Evolutionary conservation across 2,113 vertebrate genomes (phyloP), one percentile per base, ranked within the genome.

Genomic region (Ailurus styani): DNA sequence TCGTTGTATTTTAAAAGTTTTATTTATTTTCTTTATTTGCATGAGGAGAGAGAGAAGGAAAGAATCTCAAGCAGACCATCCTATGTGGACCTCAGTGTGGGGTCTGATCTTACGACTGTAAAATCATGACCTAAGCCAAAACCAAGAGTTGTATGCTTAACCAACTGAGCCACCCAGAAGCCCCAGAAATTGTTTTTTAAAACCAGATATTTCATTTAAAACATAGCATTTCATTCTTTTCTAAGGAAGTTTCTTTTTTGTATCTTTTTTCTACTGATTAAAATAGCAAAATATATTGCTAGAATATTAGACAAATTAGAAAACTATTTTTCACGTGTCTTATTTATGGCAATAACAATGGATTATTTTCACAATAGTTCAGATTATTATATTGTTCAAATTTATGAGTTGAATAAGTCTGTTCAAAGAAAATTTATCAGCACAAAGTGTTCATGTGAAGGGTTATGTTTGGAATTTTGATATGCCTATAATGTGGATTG

Each of bases 331-430:
- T 82, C 34, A 29, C n/a, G 25, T 68, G 7, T 47, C 4, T 94
- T 93, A 5, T 89, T 93, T 68, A 47, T 23, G 12, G 1, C 11
- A 79, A 45, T 57, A 72, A 57, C 11, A 79, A 55, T 60, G n/a
- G 86, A 78, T 90, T 84, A 27, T 91, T 87, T 95, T 78, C 37
- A 92, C 14, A 87, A 68, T 83, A 70, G 20, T 83, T 82, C 31
- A 96, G 25, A 96, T 97, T 66, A 88, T 62, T 37, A 55, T 5
- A 62, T 20, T 75, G 17, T 90, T 93, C 21, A 96, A 79, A 92
- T 91, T 83, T 96, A 50, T 54, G 54, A 20, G 31, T 75, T 75
- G 60, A 93, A 52, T 66, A 95, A 87, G 5, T 86, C 8, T 87
- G 40, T 86, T 96, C 52, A 93, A 89, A 91, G 37, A 54, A 84